Evolutionary conservation across 2,888 invertebrate genomes (phyloP), one percentile per base, ranked within the genome.

Genomic region (Synergus itoensis): DNA sequence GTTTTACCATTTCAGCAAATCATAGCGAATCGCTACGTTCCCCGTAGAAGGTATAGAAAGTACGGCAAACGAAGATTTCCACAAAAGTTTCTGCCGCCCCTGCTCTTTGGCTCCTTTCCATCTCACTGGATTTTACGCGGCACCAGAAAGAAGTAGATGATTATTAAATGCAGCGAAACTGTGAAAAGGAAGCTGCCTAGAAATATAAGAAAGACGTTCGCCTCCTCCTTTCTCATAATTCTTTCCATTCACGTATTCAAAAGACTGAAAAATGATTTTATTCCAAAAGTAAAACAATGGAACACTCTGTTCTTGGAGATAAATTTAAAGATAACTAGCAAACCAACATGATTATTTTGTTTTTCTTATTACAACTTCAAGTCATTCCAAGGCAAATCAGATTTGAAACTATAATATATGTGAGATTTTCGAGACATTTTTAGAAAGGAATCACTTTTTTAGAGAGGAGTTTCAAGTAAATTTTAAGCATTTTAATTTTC

Each of bases 21-120:
- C 82, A 84, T 84, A 81, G 82, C 82, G 83, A 83, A 83, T 83
- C 83, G 81, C 83, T 81, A 78, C n/a, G n/a, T 81, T 81, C 81
- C 78, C 79, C 83, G 77, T 80, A 79, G 40, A 77, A 65, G 36
- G 36, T 78, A 80, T 77, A 79, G 79, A 83, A 80, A 79, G 80
- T 83, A 80, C 79, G 80, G 80, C 80, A 83, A 81, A 83, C 81
- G 83, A 77, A 79, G 80, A 80, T 81, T 82, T 81, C 81, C 81
- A 79, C 79, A 79, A 82, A 80, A 81, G 77, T 82, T 81, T 81
- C 79, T 57, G 77, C 79, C 63, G 57, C 76, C 57, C 75, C 73
- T 75, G 73, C 73, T 78, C 76, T 79, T 81, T 81, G 75, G 78
- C 67, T 69, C 77, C 77, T 82, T 80, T 82, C 81, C 79, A 81